Evolutionary conservation across 2,113 vertebrate genomes (phyloP), one percentile per base, ranked within the genome.

Genomic region (Lagopus leucura): DNA sequence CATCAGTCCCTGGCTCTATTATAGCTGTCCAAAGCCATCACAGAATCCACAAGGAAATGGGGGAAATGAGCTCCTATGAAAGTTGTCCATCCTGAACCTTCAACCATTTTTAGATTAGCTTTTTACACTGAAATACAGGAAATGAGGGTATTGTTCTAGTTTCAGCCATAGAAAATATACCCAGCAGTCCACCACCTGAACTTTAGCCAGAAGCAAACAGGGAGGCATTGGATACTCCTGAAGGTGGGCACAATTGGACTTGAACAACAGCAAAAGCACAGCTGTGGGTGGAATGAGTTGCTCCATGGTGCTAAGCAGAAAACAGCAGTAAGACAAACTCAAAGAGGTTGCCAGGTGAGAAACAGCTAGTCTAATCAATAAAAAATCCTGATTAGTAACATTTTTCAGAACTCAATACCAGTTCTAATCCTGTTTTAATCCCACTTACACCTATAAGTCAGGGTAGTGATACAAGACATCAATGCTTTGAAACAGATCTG

Each of bases 1-100:
- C 0, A 0, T 61, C 86, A 73, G 42, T 57, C 22, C 15, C 18
- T 1, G 2, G 28, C 11, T 93, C 42, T 30, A 8, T 34, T 48
- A n/a, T 0, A 3, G 17, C 43, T 58, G 55, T 58, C 20, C 22
- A 71, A 60, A 28, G 16, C 11, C 28, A 47, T 38, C 34, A 63
- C 28, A 63, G 60, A 71, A 71, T 34, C 13, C 43, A 24, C 50
- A 81, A 67, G 9, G 82, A 27, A 17, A 70, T 61, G 50, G 77
- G 58, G 7, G 82, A 22, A 16, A 73, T 57, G 8, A 15, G 5
- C 38, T 90, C 8, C 28, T 32, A 55, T 11, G 60, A 61, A 77
- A 48, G 24, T 67, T 78, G 57, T 57, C 60, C 27, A 4, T 30
- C 7, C 42, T 75, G 43, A 81, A 38, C 47, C 5, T 61, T 81